Percentiles rank a stretch among this genome's conserved stretches.
phyloP scores from a whole-genome alignment of 1,140 invertebrate genomes.

The Tigriopus japonicus region DNA sequence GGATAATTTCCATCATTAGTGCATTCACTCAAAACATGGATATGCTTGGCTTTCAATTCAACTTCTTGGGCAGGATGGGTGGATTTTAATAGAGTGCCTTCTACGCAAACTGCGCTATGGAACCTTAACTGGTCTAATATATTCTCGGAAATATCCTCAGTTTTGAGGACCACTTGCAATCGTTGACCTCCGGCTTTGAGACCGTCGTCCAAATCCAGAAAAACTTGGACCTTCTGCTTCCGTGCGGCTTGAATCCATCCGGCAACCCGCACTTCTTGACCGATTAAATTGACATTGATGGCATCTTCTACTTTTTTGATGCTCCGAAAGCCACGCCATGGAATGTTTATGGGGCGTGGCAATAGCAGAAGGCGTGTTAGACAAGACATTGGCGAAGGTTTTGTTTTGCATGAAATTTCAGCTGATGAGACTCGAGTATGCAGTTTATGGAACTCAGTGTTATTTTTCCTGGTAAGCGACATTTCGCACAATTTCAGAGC shows the following conservation, averaged over 20 bases:
- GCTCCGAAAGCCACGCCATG: too few species aligned
- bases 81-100: neutral
- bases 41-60: neutral
- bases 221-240: neutral
- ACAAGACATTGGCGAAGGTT: too few species aligned
- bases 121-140: neutral
- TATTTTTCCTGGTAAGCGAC: too few species aligned
- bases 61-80: neutral
- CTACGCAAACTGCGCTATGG: neutral
- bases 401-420: too few species aligned
- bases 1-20: neutral
- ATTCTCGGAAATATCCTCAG: neutral
- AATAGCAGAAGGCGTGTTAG: too few species aligned
- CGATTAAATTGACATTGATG: neutral
- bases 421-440: too few species aligned
- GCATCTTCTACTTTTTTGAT: neutral
- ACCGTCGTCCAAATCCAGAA: neutral
- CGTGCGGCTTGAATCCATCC: neutral
- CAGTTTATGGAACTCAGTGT: too few species aligned
- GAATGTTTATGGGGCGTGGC: too few species aligned
- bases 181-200: neutral
- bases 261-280: neutral
- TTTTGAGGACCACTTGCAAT: neutral
- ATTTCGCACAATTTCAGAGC: too few species aligned
- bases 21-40: neutral